Conservation (phyloP, 2,888 invertebrate species). For the Galerucella calmariensis region DNA sequence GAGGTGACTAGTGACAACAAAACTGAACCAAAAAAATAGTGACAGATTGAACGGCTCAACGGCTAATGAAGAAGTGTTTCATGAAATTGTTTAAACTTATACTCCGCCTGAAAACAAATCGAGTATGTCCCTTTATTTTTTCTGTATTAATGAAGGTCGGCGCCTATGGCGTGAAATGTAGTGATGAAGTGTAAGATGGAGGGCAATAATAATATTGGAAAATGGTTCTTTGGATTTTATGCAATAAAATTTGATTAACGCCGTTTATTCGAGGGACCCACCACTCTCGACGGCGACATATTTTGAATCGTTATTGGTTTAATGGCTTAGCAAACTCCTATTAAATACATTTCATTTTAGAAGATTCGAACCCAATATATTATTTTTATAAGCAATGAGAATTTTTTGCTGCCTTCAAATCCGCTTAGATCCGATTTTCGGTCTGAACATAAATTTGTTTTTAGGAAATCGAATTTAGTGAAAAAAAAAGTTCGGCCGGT, state of each 20-base stretch:
- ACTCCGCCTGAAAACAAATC: too few relatives aligned
- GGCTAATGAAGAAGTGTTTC: too few relatives aligned
- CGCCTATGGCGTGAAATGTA: slow-evolving; percentile 41
- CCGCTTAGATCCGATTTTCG: neutral
- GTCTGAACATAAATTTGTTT: neutral
- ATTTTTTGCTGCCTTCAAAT: slow-evolving; percentile 1
- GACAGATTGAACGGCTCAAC: too few relatives aligned
- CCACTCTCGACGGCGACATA: slow-evolving; percentile 31
- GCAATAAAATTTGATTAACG: slow-evolving; percentile 56
- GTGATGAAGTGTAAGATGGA: slow-evolving; percentile 53
- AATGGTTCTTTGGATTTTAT: slow-evolving; percentile 48
- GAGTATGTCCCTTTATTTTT: too few relatives aligned
- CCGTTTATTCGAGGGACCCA: slow-evolving; percentile 26
- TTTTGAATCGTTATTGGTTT: slow-evolving; percentile 32
- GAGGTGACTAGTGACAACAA: too few relatives aligned
- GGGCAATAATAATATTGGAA: slow-evolving; percentile 53
- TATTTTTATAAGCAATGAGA: slow-evolving; percentile 2
- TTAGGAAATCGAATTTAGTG: neutral
- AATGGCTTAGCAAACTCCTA: slow-evolving; percentile 23
- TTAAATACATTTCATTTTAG: slow-evolving; percentile 1
- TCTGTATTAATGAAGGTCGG: too few relatives aligned
- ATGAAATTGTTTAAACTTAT: too few relatives aligned
- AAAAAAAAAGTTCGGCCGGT: neutral
- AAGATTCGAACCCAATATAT: slow-evolving; percentile 4
- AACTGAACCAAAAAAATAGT: too few relatives aligned